A percentile compares a stretch with the other conserved stretches of the same genome.
Conservation (phyloP, 2,888 invertebrate genomes). For the Drosophila anomalata region DNA sequence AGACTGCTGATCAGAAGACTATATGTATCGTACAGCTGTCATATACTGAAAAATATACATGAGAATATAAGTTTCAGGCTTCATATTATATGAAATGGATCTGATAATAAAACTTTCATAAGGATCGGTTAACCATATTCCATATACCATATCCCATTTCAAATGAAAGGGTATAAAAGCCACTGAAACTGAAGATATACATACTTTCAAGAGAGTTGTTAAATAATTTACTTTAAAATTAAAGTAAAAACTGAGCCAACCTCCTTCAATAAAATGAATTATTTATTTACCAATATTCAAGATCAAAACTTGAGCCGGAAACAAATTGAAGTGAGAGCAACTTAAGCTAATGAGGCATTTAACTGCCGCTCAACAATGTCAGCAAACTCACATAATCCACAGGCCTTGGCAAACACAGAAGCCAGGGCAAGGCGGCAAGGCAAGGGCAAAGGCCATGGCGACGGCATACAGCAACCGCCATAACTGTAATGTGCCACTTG, state of each 20-base stretch:
- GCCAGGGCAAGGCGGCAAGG: conserved; percentile 8
- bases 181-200: too few relatives aligned
- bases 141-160: too few relatives aligned
- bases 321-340: conserved; percentile 26
- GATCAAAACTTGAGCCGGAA: conserved; percentile 8
- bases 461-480: conserved; percentile 35
- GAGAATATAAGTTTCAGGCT: too few relatives aligned
- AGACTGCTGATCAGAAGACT: too few relatives aligned
- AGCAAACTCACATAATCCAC: conserved; percentile 58
- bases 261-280: conserved; percentile 13
- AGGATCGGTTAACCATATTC: too few relatives aligned
- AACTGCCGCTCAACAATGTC: conserved; percentile 58
- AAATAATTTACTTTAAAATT: too few relatives aligned
- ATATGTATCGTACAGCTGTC: too few relatives aligned
- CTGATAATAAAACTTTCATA: too few relatives aligned
- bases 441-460: conserved; percentile 5
- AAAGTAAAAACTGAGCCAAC: background rate
- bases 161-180: too few relatives aligned
- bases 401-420: conserved; percentile 34
- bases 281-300: conserved; percentile 18
- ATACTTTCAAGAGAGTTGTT: too few relatives aligned
- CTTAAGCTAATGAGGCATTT: conserved; percentile 62
- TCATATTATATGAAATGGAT: too few relatives aligned
- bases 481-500: conserved; percentile 58
- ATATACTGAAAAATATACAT: too few relatives aligned